Conservation (phyloP, 2,113 vertebrate genomes). For the Gymnocephalus cernua region DNA sequence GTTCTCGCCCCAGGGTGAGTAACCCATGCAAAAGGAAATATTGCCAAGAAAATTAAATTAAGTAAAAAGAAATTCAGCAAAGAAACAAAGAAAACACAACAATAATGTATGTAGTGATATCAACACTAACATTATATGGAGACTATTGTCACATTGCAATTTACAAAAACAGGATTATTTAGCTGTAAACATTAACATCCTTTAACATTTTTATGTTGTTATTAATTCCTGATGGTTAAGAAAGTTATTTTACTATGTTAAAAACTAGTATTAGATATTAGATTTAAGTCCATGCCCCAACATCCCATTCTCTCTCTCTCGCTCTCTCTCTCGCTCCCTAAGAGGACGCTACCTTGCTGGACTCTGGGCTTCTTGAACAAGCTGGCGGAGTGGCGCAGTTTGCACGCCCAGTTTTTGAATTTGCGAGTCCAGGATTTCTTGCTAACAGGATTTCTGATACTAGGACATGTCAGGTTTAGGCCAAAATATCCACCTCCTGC, state of each 20-base stretch:
- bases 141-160: slow-evolving; percentile 53
- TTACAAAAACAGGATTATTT: slow-evolving; percentile 56
- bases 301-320: slow-evolving; percentile 76
- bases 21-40: slow-evolving; percentile 82
- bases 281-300: slow-evolving; percentile 76
- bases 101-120: slow-evolving; percentile 70
- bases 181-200: slow-evolving; percentile 47
- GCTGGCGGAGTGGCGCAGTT: slow-evolving; percentile 94
- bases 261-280: slow-evolving; percentile 79
- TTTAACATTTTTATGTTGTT: slow-evolving; percentile 38
- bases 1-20: slow-evolving; percentile 73
- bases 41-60: slow-evolving; percentile 69
- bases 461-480: slow-evolving; percentile 98
- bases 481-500: slow-evolving; percentile 99
- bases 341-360: slow-evolving; percentile 93
- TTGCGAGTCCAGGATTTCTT: slow-evolving; percentile 97
- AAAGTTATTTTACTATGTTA: slow-evolving; percentile 74
- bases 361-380: slow-evolving; percentile 96
- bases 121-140: slow-evolving; percentile 56
- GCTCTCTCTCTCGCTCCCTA: slow-evolving; percentile 74
- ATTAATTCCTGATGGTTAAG: slow-evolving; percentile 63
- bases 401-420: slow-evolving; percentile 97
- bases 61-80: slow-evolving; percentile 53
- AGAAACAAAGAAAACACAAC: slow-evolving; percentile 53
- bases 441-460: slow-evolving; percentile 97